Evolutionary conservation across 2,113 vertebrate genomes (phyloP).

Genomic region (Cromileptes altivelis): DNA sequence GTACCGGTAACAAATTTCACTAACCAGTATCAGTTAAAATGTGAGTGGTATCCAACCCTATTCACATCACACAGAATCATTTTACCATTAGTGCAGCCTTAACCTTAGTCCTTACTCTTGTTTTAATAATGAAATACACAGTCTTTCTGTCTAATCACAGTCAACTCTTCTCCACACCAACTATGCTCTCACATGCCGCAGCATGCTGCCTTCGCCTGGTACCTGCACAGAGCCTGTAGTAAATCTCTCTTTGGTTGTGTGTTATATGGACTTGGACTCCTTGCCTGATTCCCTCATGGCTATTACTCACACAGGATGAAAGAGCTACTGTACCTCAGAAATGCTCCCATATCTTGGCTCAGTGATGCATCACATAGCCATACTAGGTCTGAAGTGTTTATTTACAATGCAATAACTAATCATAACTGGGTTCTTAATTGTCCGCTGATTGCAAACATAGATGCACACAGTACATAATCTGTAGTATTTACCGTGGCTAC

Average conservation of each 20-base stretch:
- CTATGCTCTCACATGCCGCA: neutral
- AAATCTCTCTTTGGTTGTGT: constrained; percentile 45
- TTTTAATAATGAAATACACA: neutral
- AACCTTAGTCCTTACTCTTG: no score
- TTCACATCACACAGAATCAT: no score
- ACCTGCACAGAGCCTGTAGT: constrained; percentile 31
- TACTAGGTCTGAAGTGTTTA: constrained; percentile 14
- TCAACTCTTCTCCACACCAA: neutral
- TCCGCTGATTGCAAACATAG: constrained; percentile 12
- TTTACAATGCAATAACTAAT: constrained; percentile 20
- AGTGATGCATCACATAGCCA: constrained; percentile 25
- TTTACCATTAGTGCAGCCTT: no score
- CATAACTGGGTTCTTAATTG: constrained; percentile 33
- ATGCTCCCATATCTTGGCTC: constrained; percentile 18
- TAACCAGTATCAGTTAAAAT: no score
- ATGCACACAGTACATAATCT: constrained; percentile 8
- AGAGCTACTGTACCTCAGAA: constrained; percentile 29
- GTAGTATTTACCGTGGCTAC: neutral
- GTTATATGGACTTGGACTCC: constrained; percentile 45
- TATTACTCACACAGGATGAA: constrained; percentile 49
- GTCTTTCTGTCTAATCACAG: neutral
- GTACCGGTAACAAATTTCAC: no score
- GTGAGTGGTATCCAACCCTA: no score
- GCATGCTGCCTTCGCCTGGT: constrained; percentile 27
- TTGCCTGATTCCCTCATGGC: constrained; percentile 36